A percentile compares a stretch with the other conserved stretches of the same genome.
phyloP scores from a whole-genome alignment of 2,888 invertebrate genomes.

The Drosophila percnosoma region DNA sequence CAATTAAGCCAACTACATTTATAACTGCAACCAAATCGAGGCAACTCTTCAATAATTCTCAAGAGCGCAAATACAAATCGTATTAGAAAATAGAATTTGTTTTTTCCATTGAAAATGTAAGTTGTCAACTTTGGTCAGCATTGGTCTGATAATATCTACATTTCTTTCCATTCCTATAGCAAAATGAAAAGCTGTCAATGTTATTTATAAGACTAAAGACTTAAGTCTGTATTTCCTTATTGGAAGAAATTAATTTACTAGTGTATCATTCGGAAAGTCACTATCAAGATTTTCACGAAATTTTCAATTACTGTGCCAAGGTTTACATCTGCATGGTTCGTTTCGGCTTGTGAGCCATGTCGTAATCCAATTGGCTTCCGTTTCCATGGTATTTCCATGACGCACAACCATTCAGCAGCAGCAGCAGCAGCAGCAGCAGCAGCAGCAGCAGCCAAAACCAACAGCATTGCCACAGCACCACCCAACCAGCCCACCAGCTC shows the following conservation, averaged over 20 bases:
- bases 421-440: slow-evolving; percentile 1
- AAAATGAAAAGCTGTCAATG: neutral
- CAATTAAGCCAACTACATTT: neutral
- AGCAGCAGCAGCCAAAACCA: neutral
- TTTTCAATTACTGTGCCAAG: slow-evolving; percentile 42
- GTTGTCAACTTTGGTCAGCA: neutral
- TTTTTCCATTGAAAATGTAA: neutral
- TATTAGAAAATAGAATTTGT: neutral
- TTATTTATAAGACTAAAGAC: neutral
- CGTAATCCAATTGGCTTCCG: slow-evolving; percentile 56
- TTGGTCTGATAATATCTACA: neutral
- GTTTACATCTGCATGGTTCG: slow-evolving; percentile 38
- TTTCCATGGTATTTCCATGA: slow-evolving; percentile 25
- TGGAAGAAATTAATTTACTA: neutral
- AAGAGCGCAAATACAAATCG: neutral
- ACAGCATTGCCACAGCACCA: neutral
- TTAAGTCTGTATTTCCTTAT: neutral
- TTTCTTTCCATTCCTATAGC: neutral
- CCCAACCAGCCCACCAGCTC: neutral
- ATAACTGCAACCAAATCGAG: neutral
- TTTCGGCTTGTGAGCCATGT: slow-evolving; percentile 31
- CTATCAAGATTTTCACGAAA: slow-evolving; percentile 10
- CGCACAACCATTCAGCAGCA: slow-evolving; percentile 1
- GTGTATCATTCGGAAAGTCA: neutral
- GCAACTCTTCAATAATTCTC: neutral